Evolutionary conservation across 1,140 invertebrate genomes (phyloP), one percentile per base, ranked within the genome.

Genomic region (Pseudomyrmex concolor): DNA sequence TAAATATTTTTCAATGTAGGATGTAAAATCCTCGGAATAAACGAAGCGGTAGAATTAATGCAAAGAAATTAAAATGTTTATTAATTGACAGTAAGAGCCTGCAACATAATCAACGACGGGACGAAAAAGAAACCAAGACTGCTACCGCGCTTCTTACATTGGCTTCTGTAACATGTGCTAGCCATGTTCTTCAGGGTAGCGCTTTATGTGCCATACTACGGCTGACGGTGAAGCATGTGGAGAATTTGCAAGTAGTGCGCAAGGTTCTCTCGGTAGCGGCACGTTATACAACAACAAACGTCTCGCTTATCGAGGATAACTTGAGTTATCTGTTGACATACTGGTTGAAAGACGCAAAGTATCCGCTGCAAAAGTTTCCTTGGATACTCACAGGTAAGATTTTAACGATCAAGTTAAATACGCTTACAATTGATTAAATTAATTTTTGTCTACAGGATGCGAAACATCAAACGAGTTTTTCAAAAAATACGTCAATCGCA

Each of bases 101-200:
- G 10, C 59, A 34, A 15, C 77, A 76, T 7, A 70, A 85, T 10
- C 87, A 91, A 66, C 89, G 81, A 48, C 68, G 85, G 8, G 94
- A 95, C 68, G 94, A 95, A 84, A 86, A 72, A 25, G 85, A 91
- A 10, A 93, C 91, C 63, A 85, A 92, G 82, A 93, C 90, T 9
- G 74, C 90, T 2, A 93, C 90, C 51, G 92, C 92, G 0, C 85
- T 95, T 50, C 90, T 94, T 19, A 88, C 91, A 13, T 90, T 94
- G 67, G 82, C 91, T 12, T 85, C 89, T 43, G 81, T 95, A n/a
- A 90, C 94, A 57, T 89, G 92, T 25, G 87, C 89, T 5, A 93
- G 91, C 83, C 90, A 92, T 50, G 86, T 89, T 64, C 93, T 93
- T 87, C 92, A 94, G 25, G 92, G 92, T 83, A 88, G 91, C 73